phyloP scores from a whole-genome alignment of 92 coral and sea anemone genomes.

The Nematostella vectensis region DNA sequence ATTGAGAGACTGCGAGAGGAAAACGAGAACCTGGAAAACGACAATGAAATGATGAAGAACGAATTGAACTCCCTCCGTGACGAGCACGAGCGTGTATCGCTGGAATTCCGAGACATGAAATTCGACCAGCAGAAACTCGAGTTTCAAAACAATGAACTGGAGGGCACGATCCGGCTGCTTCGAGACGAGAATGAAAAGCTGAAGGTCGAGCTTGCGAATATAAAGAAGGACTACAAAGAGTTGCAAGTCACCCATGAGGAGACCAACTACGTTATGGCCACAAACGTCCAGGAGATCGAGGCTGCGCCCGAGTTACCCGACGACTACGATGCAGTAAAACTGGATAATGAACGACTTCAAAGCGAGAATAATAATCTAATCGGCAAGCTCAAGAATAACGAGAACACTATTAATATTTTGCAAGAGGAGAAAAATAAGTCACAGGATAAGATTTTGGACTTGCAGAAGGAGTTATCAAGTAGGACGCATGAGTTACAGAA shows the following conservation, averaged over 20 bases:
- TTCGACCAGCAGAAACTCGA: slow-evolving; percentile 87
- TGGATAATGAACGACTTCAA: slow-evolving; percentile 56
- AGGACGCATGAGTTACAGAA: slow-evolving; percentile 80
- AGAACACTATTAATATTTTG: slow-evolving; percentile 45
- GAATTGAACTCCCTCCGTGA: slow-evolving; percentile 69
- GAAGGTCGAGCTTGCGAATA: slow-evolving; percentile 57
- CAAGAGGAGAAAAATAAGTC: slow-evolving; percentile 80
- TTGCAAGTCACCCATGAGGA: slow-evolving; percentile 67
- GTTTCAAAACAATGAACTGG: slow-evolving; percentile 68
- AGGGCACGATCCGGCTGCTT: slow-evolving; percentile 62
- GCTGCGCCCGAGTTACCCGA: slow-evolving; percentile 59
- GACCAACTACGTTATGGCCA: slow-evolving; percentile 44
- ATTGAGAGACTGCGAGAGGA: slow-evolving; percentile 83
- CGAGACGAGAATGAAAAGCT: slow-evolving; percentile 88
- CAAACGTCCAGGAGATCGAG: slow-evolving; percentile 46
- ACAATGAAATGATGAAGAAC: slow-evolving; percentile 65
- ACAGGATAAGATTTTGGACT: slow-evolving; percentile 66
- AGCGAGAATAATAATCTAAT: slow-evolving; percentile 59
- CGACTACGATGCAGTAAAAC: slow-evolving; percentile 55
- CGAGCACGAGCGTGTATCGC: slow-evolving; percentile 53
- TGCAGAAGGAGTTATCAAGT: slow-evolving; percentile 75
- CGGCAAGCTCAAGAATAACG: slow-evolving; percentile 45
- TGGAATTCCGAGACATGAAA: slow-evolving; percentile 79
- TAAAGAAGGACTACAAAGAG: slow-evolving; percentile 47
- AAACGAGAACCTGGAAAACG: slow-evolving; percentile 63